Conservation (phyloP, 2,888 invertebrate genomes). For the Plebejus melissa region DNA sequence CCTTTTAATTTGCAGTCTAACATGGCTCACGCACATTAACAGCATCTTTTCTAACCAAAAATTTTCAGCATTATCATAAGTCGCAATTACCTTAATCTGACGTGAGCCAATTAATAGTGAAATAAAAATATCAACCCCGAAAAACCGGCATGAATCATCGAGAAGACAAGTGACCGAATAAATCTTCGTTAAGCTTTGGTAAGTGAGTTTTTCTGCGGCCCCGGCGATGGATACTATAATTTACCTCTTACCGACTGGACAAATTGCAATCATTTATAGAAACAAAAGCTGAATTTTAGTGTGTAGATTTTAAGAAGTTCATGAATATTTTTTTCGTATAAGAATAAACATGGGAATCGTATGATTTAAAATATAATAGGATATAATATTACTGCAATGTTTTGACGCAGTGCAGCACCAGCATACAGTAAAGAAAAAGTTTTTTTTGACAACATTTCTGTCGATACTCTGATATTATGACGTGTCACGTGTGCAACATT, state of each 20-base stretch:
- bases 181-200: conserved; percentile 51
- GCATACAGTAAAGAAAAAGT: too few relatives aligned
- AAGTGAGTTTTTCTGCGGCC: conserved; percentile 45
- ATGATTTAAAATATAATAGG: too few relatives aligned
- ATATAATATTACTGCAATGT: too few relatives aligned
- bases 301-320: not conserved
- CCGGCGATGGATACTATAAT: conserved; percentile 43
- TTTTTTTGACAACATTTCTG: too few relatives aligned
- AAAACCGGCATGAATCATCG: conserved; percentile 42
- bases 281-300: conserved; percentile 12
- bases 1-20: too few relatives aligned
- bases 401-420: too few relatives aligned
- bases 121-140: conserved; percentile 25
- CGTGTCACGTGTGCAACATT: too few relatives aligned
- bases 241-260: conserved; percentile 46
- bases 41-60: too few relatives aligned
- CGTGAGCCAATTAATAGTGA: conserved; percentile 13
- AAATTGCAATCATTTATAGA: conserved; percentile 44
- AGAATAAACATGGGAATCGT: too few relatives aligned
- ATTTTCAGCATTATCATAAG: not conserved
- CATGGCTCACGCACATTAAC: too few relatives aligned
- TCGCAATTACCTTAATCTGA: not conserved
- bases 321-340: not conserved
- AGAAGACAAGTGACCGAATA: conserved; percentile 45
- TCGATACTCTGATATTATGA: too few relatives aligned